Conservation (phyloP, 2,113 vertebrate species). For the Taurulus bubalis region DNA sequence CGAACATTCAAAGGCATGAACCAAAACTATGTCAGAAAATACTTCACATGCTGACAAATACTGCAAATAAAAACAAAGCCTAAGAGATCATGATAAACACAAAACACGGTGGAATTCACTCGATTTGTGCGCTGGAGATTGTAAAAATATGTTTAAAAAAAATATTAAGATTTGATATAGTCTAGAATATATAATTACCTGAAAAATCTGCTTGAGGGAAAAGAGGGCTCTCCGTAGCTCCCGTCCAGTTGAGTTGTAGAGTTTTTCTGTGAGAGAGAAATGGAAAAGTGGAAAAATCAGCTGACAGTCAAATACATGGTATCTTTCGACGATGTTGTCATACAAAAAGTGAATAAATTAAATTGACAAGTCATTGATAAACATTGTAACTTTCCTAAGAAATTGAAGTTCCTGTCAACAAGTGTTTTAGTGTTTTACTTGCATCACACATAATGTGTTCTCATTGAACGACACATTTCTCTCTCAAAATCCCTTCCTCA, state of each 20-base stretch:
- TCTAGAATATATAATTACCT: constrained; percentile 84
- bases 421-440: neutral
- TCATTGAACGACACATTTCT: constrained; percentile 12
- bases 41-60: neutral
- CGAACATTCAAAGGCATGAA: neutral
- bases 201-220: constrained; percentile 99
- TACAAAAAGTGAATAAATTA: constrained; percentile 12
- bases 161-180: neutral
- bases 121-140: constrained; percentile 5
- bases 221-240: constrained; percentile 96
- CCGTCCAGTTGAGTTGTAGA: constrained; percentile 94
- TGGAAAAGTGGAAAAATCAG: constrained; percentile 36
- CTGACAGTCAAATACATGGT: constrained; percentile 36
- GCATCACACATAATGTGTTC: constrained; percentile 7
- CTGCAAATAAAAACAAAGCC: neutral
- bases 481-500: constrained; percentile 33
- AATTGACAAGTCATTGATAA: neutral
- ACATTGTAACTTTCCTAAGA: constrained; percentile 13
- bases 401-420: neutral
- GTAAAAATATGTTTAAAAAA: neutral
- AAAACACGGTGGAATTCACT: neutral
- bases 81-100: constrained; percentile 4
- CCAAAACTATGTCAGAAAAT: neutral
- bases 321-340: constrained; percentile 26
- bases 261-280: constrained; percentile 87